Evolutionary conservation across 2,888 invertebrate genomes (phyloP), one percentile per base, ranked within the genome.

Genomic region (Diogma glabrata): DNA sequence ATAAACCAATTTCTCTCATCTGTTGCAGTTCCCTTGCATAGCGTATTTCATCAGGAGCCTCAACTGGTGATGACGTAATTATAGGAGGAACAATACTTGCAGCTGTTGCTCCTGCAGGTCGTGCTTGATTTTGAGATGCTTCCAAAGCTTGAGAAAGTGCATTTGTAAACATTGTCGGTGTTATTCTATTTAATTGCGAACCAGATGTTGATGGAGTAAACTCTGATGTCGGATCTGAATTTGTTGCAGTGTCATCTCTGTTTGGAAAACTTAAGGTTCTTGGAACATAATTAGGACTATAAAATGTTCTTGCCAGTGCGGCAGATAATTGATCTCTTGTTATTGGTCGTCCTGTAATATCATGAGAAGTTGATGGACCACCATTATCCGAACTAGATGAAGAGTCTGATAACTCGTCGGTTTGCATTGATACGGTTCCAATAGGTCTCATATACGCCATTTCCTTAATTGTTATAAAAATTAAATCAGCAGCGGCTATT

Each of bases 1-100:
- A 71, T 17, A 96, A 80, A 0, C 95, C 95, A 79, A 95, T 85
- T 65, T 94, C 93, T 57, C 84, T 79, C 88, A 96, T 88, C 62
- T 87, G 86, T 50, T 77, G 76, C 55, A 88, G 69, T 60, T 85
- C 84, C 2, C 75, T 70, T 48, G 71, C 69, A 56, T 72, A 70
- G 19, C 70, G 63, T 58, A 66, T 7, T 12, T 23, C 28, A 36
- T 43, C 49, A 16, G 51, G 14, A 22, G 14, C 20, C 3, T 30
- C 24, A 22, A 14, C 36, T 50, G 38, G 52, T 51, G 52, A 9
- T 46, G 30, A 26, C 43, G 53, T 8, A 33, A 50, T n/a, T 10
- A 28, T 14, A 20, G 51, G 28, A 10, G 56, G 50, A 26, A 61
- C 60, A 16, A 54, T 51, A 2, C 59, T 61, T 14, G 51, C 51